Percentiles rank a stretch among this genome's conserved stretches.
phyloP scores from a whole-genome alignment of 2,113 vertebrate species.

The Myrmecobius fasciatus region DNA sequence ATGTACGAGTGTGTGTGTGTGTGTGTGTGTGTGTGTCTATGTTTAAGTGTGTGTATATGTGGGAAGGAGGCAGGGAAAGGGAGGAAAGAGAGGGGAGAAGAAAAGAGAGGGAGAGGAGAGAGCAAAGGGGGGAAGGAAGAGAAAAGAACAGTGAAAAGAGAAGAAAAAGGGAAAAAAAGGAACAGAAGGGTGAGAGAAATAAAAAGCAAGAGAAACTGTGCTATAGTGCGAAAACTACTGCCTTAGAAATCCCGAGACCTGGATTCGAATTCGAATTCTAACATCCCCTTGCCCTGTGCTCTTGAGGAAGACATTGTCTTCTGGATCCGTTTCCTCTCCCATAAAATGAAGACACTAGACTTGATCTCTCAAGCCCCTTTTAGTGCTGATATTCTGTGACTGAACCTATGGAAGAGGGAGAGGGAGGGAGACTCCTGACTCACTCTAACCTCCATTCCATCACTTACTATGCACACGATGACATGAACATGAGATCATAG shows the following conservation, averaged over 20 bases:
- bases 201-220: neutral
- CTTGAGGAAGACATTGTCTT: neutral
- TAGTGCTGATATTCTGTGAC: neutral
- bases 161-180: neutral
- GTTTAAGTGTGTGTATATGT: neutral
- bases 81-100: neutral
- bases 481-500: constrained; percentile 5
- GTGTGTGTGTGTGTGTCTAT: neutral
- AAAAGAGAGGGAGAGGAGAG: neutral
- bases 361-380: neutral
- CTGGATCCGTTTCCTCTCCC: neutral
- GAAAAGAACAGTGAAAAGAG: neutral
- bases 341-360: neutral
- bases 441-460: neutral
- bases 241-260: neutral
- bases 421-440: neutral
- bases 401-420: neutral
- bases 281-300: neutral
- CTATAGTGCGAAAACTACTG: neutral
- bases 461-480: neutral
- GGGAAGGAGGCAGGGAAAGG: neutral
- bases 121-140: neutral
- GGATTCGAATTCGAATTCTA: neutral
- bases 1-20: neutral
- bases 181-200: neutral